Conservation (phyloP, 2,888 invertebrate species). For the Pterostichus madidus region DNA sequence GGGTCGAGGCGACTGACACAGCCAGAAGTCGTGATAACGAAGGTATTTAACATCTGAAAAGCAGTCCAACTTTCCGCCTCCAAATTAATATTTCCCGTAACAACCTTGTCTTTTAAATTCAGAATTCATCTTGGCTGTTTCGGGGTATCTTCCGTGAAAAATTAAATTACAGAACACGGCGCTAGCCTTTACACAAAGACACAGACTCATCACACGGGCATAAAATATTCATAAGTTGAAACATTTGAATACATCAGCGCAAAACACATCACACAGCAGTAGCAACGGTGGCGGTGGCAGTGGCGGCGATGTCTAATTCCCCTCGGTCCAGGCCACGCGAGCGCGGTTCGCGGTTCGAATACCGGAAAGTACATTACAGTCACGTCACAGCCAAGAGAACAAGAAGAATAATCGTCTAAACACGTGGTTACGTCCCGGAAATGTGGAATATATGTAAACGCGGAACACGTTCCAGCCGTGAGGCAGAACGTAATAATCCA, state of each 20-base stretch:
- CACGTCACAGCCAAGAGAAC: conserved; percentile 72
- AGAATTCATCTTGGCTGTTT: conserved; percentile 52
- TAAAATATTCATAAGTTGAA: conserved; percentile 71
- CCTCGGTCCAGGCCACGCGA: conserved; percentile 67
- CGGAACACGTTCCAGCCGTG: conserved; percentile 55
- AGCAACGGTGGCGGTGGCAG: conserved; percentile 6
- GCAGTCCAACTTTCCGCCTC: not conserved
- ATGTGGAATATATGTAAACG: conserved; percentile 69
- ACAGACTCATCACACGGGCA: conserved; percentile 62
- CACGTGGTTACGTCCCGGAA: conserved; percentile 71
- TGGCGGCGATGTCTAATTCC: conserved; percentile 69
- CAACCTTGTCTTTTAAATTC: conserved; percentile 40
- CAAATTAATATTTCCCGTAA: conserved; percentile 42
- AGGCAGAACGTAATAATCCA: conserved; percentile 66
- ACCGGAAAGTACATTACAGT: conserved; percentile 72
- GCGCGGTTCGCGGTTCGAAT: conserved; percentile 66
- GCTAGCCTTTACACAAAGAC: conserved; percentile 42
- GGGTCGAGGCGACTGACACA: conserved; percentile 26
- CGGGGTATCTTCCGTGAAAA: conserved; percentile 54
- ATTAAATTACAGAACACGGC: conserved; percentile 56
- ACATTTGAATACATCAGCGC: conserved; percentile 70
- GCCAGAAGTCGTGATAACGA: conserved; percentile 55
- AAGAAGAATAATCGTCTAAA: conserved; percentile 73
- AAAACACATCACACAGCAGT: conserved; percentile 58
- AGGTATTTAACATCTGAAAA: conserved; percentile 61